Percentiles rank a stretch among this genome's conserved stretches.
Conservation (phyloP, 2,888 invertebrate genomes). For the Aleiodes alternator region DNA sequence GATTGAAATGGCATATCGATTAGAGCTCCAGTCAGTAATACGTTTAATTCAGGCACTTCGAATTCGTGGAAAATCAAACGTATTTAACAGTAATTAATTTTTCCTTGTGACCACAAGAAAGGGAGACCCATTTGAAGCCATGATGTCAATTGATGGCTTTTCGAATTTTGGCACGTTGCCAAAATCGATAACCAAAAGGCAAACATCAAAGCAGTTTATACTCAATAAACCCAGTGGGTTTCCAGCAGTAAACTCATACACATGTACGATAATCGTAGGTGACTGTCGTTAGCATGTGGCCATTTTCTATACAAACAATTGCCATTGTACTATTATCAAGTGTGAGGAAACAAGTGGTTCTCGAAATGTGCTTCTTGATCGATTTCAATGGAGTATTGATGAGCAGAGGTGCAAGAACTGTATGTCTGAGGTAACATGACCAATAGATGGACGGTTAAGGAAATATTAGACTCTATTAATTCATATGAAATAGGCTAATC, state of each 20-base stretch:
- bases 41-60: background rate
- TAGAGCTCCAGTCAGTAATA: slow-evolving; percentile 6
- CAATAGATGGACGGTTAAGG: too few species aligned
- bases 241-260: background rate
- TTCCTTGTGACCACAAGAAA: too few species aligned
- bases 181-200: slow-evolving; percentile 12
- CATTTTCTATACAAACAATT: background rate
- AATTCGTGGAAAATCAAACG: too few species aligned
- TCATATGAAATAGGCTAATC: too few species aligned
- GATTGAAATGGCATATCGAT: slow-evolving; percentile 26
- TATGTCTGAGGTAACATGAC: too few species aligned
- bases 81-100: too few species aligned
- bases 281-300: slow-evolving; percentile 1
- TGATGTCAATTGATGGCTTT: slow-evolving; percentile 8
- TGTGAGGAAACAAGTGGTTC: background rate
- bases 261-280: slow-evolving; percentile 15
- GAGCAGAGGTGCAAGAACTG: background rate
- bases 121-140: too few species aligned
- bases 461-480: too few species aligned
- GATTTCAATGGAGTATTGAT: background rate
- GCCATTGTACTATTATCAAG: background rate
- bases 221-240: slow-evolving; percentile 6
- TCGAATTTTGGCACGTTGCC: slow-evolving; percentile 22
- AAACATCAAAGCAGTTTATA: slow-evolving; percentile 13
- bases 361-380: background rate